Percentiles rank a stretch among this genome's conserved stretches.
Evolutionary conservation across 2,888 invertebrate genomes (phyloP).

Genomic region (Pandemis cinnamomeana): DNA sequence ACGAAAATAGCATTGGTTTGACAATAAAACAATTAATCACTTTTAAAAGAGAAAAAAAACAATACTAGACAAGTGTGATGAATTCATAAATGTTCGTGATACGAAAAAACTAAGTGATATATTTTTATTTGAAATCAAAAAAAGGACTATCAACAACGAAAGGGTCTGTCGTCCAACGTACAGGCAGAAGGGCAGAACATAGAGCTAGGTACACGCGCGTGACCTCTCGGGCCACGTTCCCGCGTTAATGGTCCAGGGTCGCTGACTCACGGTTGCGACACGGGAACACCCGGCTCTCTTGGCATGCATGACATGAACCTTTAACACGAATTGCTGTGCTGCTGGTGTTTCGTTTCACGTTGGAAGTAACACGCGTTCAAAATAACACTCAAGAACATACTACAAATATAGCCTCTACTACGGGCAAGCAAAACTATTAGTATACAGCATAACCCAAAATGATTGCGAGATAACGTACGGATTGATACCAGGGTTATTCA

Average conservation of each 20-base stretch:
- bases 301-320: constrained; percentile 63
- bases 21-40: background rate
- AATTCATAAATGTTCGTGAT: background rate
- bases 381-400: constrained; percentile 27
- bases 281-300: constrained; percentile 75
- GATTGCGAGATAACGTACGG: background rate
- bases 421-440: background rate
- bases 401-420: constrained; percentile 8
- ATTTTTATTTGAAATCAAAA: background rate
- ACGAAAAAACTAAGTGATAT: background rate
- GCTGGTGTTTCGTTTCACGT: constrained; percentile 51
- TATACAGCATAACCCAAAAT: background rate
- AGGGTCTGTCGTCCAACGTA: background rate
- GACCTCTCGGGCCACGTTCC: constrained; percentile 57
- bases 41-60: background rate
- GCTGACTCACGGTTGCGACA: constrained; percentile 70
- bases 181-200: background rate
- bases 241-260: constrained; percentile 73
- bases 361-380: constrained; percentile 39
- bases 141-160: background rate
- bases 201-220: constrained; percentile 15
- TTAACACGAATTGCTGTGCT: constrained; percentile 51
- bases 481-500: background rate
- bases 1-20: background rate
- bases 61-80: background rate